Evolutionary conservation across 2,888 invertebrate species (phyloP).

Genomic region (Thereva nobilitata): DNA sequence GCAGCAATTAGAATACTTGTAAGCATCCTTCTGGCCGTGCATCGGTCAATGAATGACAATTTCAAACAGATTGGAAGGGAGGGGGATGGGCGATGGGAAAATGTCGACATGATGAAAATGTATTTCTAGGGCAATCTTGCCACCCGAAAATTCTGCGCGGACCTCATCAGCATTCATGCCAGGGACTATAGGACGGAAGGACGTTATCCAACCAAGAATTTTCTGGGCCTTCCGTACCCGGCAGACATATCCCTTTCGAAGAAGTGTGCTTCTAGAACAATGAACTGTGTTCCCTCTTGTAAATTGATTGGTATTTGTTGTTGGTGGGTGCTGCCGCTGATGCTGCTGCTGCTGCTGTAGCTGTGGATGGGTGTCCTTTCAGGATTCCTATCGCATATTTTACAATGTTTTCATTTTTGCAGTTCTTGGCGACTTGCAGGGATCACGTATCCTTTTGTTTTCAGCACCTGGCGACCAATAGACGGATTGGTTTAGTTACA

Average conservation of each 20-base stretch:
- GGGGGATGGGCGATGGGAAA: not conserved
- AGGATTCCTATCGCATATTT: constrained; percentile 6
- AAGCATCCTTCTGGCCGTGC: not conserved
- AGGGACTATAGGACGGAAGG: too few relatives aligned
- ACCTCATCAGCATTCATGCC: too few relatives aligned
- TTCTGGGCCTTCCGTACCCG: too few relatives aligned
- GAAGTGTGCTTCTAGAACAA: constrained; percentile 31
- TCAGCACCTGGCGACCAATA: constrained; percentile 2
- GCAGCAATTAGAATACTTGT: constrained; percentile 23
- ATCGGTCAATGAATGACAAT: not conserved
- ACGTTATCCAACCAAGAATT: too few relatives aligned
- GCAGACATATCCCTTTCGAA: constrained; percentile 13
- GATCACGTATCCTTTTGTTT: constrained; percentile 30
- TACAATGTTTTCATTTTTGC: constrained; percentile 13
- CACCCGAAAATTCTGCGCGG: too few relatives aligned
- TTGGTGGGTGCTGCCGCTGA: constrained; percentile 1
- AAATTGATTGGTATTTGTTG: constrained; percentile 37
- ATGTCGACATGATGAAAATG: not conserved
- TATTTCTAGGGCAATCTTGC: too few relatives aligned
- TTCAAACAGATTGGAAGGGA: constrained; percentile 1
- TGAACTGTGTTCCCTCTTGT: constrained; percentile 34
- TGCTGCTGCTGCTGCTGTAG: constrained; percentile 13
- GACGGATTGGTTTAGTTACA: constrained; percentile 11
- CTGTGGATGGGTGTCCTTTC: not conserved
- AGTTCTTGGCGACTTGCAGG: not conserved